Evolutionary conservation across 2,113 vertebrate species (phyloP).

Genomic region (Ia io): DNA sequence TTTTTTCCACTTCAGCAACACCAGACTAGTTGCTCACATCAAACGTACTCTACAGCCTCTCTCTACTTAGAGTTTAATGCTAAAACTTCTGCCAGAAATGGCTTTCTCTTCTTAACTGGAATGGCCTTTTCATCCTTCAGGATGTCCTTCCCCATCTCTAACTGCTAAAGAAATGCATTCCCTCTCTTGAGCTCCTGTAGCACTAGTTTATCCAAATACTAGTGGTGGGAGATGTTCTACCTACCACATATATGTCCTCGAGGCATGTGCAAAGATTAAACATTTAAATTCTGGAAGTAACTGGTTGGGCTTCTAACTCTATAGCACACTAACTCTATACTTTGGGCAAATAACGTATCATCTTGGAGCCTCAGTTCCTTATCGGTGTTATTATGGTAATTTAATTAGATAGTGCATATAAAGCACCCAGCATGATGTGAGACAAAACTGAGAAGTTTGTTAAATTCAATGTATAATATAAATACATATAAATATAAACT

Average conservation of each 20-base stretch:
- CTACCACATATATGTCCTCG: neutral
- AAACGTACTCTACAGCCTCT: neutral
- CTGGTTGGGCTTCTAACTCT: neutral
- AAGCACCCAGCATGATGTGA: neutral
- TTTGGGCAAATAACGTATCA: neutral
- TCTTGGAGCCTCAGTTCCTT: neutral
- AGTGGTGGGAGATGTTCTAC: neutral
- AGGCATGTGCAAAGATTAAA: neutral
- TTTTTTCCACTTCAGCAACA: neutral
- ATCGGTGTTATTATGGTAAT: neutral
- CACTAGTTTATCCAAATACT: neutral
- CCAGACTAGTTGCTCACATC: neutral
- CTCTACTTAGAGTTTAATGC: neutral
- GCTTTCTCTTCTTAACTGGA: neutral
- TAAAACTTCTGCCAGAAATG: neutral
- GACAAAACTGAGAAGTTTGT: neutral
- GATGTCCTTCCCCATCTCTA: neutral
- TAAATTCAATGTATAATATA: neutral
- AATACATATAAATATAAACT: neutral
- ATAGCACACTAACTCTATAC: neutral
- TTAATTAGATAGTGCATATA: neutral
- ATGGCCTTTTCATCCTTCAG: neutral
- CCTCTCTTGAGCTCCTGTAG: neutral
- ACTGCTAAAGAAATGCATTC: neutral
- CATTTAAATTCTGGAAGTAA: neutral